Percentiles rank a stretch among this genome's conserved stretches.
Conservation (phyloP, 2,113 vertebrate genomes). For the Nycticebus coucang region DNA sequence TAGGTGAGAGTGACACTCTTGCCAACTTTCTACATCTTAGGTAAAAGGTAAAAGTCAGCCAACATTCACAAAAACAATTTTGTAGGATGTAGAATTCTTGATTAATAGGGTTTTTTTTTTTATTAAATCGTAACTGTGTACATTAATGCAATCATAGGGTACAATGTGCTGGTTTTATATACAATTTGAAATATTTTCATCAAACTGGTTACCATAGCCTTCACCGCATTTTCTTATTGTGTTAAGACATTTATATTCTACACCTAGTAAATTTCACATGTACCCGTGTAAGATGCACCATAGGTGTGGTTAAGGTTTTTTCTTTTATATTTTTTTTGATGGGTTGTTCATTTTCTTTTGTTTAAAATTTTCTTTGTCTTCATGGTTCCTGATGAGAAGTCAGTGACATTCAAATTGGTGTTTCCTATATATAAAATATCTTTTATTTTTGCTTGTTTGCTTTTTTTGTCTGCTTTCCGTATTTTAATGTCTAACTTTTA, state of each 20-base stretch:
- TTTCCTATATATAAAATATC: not conserved
- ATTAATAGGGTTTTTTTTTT: not conserved
- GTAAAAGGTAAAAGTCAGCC: not conserved
- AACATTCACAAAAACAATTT: not conserved
- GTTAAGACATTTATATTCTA: too few relatives aligned
- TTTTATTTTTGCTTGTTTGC: slow-evolving; percentile 30
- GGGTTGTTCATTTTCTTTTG: not conserved
- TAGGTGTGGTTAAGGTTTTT: not conserved
- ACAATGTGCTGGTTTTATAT: too few relatives aligned
- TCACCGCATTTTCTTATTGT: too few relatives aligned
- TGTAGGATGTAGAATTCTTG: not conserved
- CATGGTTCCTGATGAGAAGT: not conserved
- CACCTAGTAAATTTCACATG: too few relatives aligned
- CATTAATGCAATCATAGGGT: too few relatives aligned
- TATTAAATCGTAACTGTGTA: too few relatives aligned
- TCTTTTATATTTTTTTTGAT: too few relatives aligned
- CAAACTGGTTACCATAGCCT: too few relatives aligned
- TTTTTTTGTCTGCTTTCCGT: not conserved
- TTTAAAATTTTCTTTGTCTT: not conserved
- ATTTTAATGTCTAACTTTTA: not conserved
- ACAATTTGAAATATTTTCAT: too few relatives aligned
- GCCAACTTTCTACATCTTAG: not conserved
- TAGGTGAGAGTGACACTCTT: slow-evolving; percentile 13
- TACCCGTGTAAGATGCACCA: too few relatives aligned
- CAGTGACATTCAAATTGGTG: not conserved